Base-by-base conservation (phyloP, 2,113 vertebrate genomes). In the Aldabrachelys gigantea region DNA sequence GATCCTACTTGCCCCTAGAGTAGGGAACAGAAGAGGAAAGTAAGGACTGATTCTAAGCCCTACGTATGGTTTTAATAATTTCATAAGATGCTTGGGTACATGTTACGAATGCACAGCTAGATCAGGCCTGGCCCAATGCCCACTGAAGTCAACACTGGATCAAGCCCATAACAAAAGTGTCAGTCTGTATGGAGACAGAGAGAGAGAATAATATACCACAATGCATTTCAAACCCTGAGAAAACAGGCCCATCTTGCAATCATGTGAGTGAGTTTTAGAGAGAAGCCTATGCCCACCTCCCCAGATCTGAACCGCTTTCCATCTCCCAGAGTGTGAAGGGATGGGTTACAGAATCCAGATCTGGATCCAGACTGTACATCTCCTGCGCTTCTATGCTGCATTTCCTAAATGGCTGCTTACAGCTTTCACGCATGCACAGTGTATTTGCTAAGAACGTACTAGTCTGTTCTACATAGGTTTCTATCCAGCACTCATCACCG, bases 1-100 rank as follows among this genome's bases (percentile, higher is more conserved):
- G 6, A 44, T 5, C 57, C 3, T 13, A 16, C 6, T 50, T 80
- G 6, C 27, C 0, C 1, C 27, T 10, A 41, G n/a, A 41, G n/a
- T 21, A 41, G 21, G 21, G n/a, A 24, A 75, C 3, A 79, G 25
- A 57, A 22, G 31, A 5, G 10, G 3, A 24, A 53, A 16, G 6
- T n/a, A n/a, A 25, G 24, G n/a, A 35, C 8, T 80, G 69, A 75
- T 41, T 24, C 8, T 31, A 50, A 50, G 16, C 8, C 11, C 22
- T 25, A 2, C 21, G 21, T 22, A 22, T 3, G 19, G 21, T 13
- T 54, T 38, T 41, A 14, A n/a, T 38, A 38, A 38, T 24, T 53
- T 44, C 16, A 27, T 31, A 47, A 80, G 11, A 6, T 53, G 49
- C 19, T n/a, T 17, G 52, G 4, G 25, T 50, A 49, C 25, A 31